These are phyloP conservation scores for Apodemus sylvaticus DNA, from an alignment of 2,113 vertebrate species.

Conservation along the genomic window DNA sequence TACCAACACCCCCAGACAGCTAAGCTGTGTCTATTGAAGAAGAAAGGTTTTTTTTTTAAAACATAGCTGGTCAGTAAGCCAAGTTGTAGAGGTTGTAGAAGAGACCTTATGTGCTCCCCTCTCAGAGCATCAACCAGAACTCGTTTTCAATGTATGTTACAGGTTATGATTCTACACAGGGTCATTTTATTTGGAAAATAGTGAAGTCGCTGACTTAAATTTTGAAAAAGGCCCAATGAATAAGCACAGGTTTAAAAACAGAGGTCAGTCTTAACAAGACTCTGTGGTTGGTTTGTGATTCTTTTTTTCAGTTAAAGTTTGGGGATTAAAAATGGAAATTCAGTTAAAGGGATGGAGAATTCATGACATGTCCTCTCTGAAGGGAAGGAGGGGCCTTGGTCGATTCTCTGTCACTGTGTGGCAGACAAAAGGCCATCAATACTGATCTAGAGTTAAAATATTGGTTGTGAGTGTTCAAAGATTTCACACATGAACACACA, in stretches of 20 bases:
- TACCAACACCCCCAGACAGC: neutral
- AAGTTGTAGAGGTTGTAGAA: neutral
- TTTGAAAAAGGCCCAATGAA: neutral
- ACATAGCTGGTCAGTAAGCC: neutral
- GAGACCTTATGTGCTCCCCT: neutral
- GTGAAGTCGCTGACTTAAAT: neutral
- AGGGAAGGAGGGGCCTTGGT: neutral
- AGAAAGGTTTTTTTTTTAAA: neutral
- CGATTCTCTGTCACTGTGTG: neutral
- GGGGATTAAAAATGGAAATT: neutral
- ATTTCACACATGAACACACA: neutral
- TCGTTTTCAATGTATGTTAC: neutral
- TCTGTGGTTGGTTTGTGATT: neutral
- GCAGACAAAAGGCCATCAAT: neutral
- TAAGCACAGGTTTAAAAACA: neutral
- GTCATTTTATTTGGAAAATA: neutral
- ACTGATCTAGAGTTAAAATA: neutral
- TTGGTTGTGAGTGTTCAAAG: neutral
- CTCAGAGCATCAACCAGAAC: neutral
- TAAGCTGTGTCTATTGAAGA: neutral
- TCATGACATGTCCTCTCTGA: neutral
- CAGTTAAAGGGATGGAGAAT: constrained; percentile 7
- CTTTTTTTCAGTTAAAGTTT: neutral
- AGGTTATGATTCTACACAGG: neutral
- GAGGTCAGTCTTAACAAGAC: neutral